Base-by-base conservation (phyloP, 2,797 vertebrate genomes). In the Xyrichtys novacula region DNA sequence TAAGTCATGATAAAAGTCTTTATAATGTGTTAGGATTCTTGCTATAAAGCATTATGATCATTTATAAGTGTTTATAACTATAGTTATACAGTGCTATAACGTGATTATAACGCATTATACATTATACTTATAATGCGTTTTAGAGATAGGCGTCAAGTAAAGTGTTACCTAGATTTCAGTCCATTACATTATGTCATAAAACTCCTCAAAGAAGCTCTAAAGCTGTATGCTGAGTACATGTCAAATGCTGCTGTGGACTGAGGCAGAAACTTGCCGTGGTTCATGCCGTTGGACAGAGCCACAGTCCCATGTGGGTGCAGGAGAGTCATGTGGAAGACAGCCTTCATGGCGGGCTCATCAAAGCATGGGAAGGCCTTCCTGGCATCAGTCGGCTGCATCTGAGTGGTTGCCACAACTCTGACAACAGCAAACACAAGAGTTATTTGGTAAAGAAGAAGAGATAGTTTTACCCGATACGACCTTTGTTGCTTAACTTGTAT, bases 291-390 rank as follows among this genome's bases (percentile, higher is more conserved):
- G 79, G 97, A 97, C 59, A 98, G 84, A 7, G 96, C 96, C 0
- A 0, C 2, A 0, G 92, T 85, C 1, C 11, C 0, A 0, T 0
- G 14, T 0, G 88, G 88, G 76, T 98, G 82, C 49, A 95, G 80
- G 47, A 99, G 81, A 0, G 93, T 96, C 73, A 98, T 92, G 5
- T 90, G 54, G 72, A 98, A 99, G 1, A 12, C 59, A 1, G 97
- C 97, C 89, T 98, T 99, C 96, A 98, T 95, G 29, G 95, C 96
- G 0, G 97, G 97, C 85, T 99, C 97, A 0, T 99, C 97, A 0
- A 98, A 98, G 91, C 97, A 99, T 0, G 97, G 97, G 76, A 99
- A 99, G 1, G 96, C 95, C 66, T 98, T 98, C 72, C 97, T 94
- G 7, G 97, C 97, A 0, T 98, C 93, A 0, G 96, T 71, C 0